A percentile compares a stretch with the other conserved stretches of the same genome.
Evolutionary conservation across 2,113 vertebrate genomes (phyloP).

Genomic region (Piaya cayana): DNA sequence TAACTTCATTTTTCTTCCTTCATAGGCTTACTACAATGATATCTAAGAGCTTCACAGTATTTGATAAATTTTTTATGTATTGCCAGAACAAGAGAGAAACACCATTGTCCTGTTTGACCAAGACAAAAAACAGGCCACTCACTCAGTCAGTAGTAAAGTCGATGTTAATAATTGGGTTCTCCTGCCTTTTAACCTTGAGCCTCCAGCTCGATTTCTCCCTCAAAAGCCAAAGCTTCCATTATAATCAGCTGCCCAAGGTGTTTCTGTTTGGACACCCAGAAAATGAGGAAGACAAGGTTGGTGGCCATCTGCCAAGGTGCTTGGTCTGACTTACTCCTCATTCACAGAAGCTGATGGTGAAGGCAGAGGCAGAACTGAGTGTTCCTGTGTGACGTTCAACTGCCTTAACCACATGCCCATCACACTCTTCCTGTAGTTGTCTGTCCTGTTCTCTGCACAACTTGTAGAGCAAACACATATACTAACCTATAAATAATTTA

Average conservation of each 20-base stretch:
- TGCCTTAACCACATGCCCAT: constrained; percentile 60
- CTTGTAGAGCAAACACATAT: not conserved
- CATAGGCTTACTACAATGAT: not conserved
- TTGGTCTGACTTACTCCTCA: not conserved
- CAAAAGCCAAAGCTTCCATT: not conserved
- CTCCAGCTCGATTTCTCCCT: not conserved
- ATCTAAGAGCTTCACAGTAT: not conserved
- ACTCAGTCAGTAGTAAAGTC: not conserved
- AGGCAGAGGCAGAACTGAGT: constrained; percentile 23
- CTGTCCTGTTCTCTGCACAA: not conserved
- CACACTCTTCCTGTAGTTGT: constrained; percentile 51
- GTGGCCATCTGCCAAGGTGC: constrained; percentile 21
- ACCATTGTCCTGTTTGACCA: not conserved
- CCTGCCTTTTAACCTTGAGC: not conserved
- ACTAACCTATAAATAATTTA: constrained; percentile 43
- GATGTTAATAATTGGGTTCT: not conserved
- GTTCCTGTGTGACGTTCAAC: constrained; percentile 45
- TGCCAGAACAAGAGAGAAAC: not conserved
- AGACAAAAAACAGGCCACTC: not conserved
- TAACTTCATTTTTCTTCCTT: not conserved
- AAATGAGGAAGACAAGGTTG: constrained; percentile 12
- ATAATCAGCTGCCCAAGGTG: not conserved
- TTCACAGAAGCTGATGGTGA: not conserved
- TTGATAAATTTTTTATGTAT: not conserved
- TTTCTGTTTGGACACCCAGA: not conserved